These are phyloP conservation scores for Magallana nippona DNA, from an alignment of 2,888 invertebrate species.

Conservation along the genomic window DNA sequence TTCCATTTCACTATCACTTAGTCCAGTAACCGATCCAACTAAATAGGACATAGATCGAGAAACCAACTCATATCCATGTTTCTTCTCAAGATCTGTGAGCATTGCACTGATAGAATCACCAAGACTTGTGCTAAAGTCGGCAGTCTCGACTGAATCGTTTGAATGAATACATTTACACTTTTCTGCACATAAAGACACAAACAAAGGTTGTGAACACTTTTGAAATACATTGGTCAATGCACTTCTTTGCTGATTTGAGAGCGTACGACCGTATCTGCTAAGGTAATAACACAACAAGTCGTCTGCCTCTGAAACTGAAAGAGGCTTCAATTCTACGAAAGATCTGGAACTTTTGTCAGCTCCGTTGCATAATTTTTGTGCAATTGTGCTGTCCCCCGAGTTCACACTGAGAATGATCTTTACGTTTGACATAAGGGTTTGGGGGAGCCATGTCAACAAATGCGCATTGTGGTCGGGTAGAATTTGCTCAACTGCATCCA, in stretches of 20 bases:
- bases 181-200: slow-evolving; percentile 66
- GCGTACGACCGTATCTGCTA: slow-evolving; percentile 58
- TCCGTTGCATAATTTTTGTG: slow-evolving; percentile 63
- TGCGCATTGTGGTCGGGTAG: slow-evolving; percentile 68
- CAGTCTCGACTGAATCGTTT: slow-evolving; percentile 47
- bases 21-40: slow-evolving; percentile 74
- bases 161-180: slow-evolving; percentile 66
- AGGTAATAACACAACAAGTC: slow-evolving; percentile 59
- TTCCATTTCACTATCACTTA: slow-evolving; percentile 79
- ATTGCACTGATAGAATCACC: slow-evolving; percentile 64
- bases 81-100: slow-evolving; percentile 69
- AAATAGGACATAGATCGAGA: slow-evolving; percentile 71
- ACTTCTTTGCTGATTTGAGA: slow-evolving; percentile 67
- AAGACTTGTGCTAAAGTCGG: slow-evolving; percentile 60
- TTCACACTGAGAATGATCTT: slow-evolving; percentile 73
- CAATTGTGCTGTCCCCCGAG: slow-evolving; percentile 61
- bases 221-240: slow-evolving; percentile 63
- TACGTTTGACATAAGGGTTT: slow-evolving; percentile 69
- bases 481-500: slow-evolving; percentile 68
- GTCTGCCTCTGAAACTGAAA: slow-evolving; percentile 57
- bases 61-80: slow-evolving; percentile 70
- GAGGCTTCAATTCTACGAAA: slow-evolving; percentile 54
- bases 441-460: slow-evolving; percentile 74
- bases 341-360: slow-evolving; percentile 51
- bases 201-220: slow-evolving; percentile 70